Conservation (phyloP, 2,113 vertebrate species). For the Misgurnus anguillicaudatus region DNA sequence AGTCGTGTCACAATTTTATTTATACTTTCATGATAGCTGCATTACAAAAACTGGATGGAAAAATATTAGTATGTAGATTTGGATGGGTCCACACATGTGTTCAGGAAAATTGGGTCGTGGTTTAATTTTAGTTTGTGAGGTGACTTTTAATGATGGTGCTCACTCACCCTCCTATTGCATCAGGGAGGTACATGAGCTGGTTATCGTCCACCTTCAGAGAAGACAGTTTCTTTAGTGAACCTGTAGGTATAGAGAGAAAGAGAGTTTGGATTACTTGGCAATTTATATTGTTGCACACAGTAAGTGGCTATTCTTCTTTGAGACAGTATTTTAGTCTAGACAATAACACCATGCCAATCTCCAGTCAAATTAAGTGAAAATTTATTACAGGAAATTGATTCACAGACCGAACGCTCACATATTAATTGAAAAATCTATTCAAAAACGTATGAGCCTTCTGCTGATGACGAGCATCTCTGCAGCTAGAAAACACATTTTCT, state of each 20-base stretch:
- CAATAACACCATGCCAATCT: background rate
- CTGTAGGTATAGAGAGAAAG: slow-evolving; percentile 64
- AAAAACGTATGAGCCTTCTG: background rate
- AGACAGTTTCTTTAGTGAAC: slow-evolving; percentile 90
- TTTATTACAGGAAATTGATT: background rate
- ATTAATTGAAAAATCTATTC: slow-evolving; percentile 6
- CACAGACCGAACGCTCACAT: background rate
- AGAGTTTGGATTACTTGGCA: background rate
- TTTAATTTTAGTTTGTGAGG: too few species aligned
- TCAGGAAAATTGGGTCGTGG: too few species aligned
- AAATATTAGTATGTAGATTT: too few species aligned
- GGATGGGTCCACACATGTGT: too few species aligned
- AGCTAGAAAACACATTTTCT: background rate
- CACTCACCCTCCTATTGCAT: slow-evolving; percentile 92
- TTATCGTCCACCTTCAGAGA: slow-evolving; percentile 98
- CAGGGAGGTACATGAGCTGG: slow-evolving; percentile 92
- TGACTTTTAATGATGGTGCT: background rate
- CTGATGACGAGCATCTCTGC: background rate
- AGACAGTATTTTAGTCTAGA: background rate
- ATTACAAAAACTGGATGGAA: too few species aligned
- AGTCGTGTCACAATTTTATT: too few species aligned
- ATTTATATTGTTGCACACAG: background rate
- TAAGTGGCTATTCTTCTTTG: slow-evolving; percentile 54
- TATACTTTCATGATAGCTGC: too few species aligned
- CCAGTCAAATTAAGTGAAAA: background rate